A percentile compares a stretch with the other conserved stretches of the same genome.
These are phyloP conservation scores for Chymomyza fuscimana DNA, from an alignment of 2,888 invertebrate species.

Conservation along the genomic window DNA sequence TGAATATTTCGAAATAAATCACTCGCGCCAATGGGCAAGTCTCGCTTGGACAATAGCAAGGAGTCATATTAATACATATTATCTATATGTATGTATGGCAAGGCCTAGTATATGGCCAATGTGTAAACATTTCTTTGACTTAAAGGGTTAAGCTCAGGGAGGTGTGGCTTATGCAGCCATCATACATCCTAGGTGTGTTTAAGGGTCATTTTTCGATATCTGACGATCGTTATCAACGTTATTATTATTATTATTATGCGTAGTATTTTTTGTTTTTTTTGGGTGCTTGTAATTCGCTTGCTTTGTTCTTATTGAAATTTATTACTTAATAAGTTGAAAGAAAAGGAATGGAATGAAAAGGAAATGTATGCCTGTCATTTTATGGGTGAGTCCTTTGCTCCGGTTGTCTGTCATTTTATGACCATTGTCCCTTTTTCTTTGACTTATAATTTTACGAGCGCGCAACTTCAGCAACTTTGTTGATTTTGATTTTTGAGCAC, in stretches of 20 bases:
- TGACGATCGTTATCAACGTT: slow-evolving; percentile 68
- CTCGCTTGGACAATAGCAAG: slow-evolving; percentile 32
- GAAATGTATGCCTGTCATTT: slow-evolving; percentile 17
- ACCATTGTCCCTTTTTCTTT: background rate
- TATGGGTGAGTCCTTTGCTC: background rate
- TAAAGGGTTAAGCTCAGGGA: slow-evolving; percentile 17
- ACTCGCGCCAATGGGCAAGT: slow-evolving; percentile 69
- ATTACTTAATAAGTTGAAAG: slow-evolving; percentile 68
- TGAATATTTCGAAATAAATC: slow-evolving; percentile 72
- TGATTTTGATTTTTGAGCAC: slow-evolving; percentile 30
- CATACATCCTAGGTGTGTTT: slow-evolving; percentile 59
- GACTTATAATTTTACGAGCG: slow-evolving; percentile 58
- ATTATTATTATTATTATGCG: slow-evolving; percentile 39
- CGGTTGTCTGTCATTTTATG: slow-evolving; percentile 8
- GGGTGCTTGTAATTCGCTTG: slow-evolving; percentile 25
- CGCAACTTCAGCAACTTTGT: slow-evolving; percentile 52
- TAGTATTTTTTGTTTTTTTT: slow-evolving; percentile 16
- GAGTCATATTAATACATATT: slow-evolving; percentile 45
- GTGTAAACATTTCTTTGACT: slow-evolving; percentile 36
- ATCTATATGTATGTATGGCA: background rate
- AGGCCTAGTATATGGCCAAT: slow-evolving; percentile 33
- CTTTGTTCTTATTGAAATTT: slow-evolving; percentile 68
- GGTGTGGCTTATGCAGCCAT: slow-evolving; percentile 21
- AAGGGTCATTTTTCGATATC: slow-evolving; percentile 71
- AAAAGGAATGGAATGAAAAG: slow-evolving; percentile 19